Base-by-base conservation (phyloP, 2,888 invertebrate species). In the Nomada lathburiana region DNA sequence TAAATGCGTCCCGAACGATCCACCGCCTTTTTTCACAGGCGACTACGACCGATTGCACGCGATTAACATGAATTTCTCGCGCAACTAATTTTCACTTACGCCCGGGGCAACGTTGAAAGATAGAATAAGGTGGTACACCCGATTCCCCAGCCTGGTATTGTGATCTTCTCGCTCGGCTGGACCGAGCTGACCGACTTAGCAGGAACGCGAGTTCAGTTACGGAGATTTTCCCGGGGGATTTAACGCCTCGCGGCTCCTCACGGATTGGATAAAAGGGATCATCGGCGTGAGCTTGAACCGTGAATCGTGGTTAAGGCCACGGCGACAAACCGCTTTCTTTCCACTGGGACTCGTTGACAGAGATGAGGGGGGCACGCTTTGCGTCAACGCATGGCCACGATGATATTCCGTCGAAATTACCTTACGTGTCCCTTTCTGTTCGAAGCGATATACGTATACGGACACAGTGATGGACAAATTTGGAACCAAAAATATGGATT, bases 211-310 rank as follows among this genome's bases (percentile, higher is more conserved):
- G 86, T 86, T 85, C 90, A 86, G 88, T 88, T 87, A 88, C 85
- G 85, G 81, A 67, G 87, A 87, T 89, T 87, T 87, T 89, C 91
- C 90, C 88, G 80, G 78, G 89, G 92, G 93, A 92, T 93, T 93
- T 93, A 93, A 93, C 93, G 93, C 92, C 91, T 92, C 92, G 92
- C 86, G 89, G 90, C 81, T 86, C 83, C 86, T 87, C 87, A 81
- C 84, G 83, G 87, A 91, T 89, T 86, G 89, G 90, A 91, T 91
- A 88, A 88, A 91, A 88, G 89, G 90, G 90, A 90, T 90, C 90
- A 87, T 79, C 85, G 85, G 86, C 87, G 84, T 86, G 89, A 84
- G 89, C 86, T 88, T 89, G 82, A 89, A 84, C 85, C 86, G 86
- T 87, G 88, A 76, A 88, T 85, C 87, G 87, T 80, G 87, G 88